Evolutionary conservation across 2,797 vertebrate genomes (phyloP).

Genomic region (Hippocampus kuda): DNA sequence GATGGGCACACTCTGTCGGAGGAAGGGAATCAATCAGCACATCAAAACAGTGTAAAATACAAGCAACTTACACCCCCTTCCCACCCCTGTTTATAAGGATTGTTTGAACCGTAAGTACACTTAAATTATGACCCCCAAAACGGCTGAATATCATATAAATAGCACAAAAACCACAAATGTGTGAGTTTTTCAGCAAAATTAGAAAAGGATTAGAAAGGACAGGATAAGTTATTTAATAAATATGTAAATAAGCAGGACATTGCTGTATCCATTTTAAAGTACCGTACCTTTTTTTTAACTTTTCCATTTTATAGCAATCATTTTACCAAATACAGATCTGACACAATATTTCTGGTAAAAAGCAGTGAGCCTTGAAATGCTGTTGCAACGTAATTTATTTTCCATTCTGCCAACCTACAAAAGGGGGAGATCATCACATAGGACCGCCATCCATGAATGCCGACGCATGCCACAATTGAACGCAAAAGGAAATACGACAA

Average conservation of each 20-base stretch:
- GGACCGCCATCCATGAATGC: not conserved
- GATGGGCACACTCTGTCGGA: slow-evolving; percentile 88
- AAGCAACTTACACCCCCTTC: too few species aligned
- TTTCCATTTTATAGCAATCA: not conserved
- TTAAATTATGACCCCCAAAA: too few species aligned
- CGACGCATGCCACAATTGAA: slow-evolving; percentile 8
- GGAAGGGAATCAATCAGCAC: slow-evolving; percentile 25
- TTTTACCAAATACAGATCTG: not conserved
- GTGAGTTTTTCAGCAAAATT: too few species aligned
- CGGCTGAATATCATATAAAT: too few species aligned
- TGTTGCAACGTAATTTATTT: not conserved
- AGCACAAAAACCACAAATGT: too few species aligned
- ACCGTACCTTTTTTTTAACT: not conserved
- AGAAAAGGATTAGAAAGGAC: too few species aligned
- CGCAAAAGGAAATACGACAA: not conserved
- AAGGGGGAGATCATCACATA: not conserved
- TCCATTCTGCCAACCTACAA: not conserved
- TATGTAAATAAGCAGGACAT: not conserved
- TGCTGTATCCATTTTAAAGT: not conserved
- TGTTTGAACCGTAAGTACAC: too few species aligned
- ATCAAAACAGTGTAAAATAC: not conserved
- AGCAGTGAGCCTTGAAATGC: not conserved
- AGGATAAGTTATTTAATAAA: too few species aligned
- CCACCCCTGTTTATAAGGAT: too few species aligned
- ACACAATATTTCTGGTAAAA: not conserved